phyloP scores from a whole-genome alignment of 2,113 vertebrate genomes.

The Tragelaphus scriptus region DNA sequence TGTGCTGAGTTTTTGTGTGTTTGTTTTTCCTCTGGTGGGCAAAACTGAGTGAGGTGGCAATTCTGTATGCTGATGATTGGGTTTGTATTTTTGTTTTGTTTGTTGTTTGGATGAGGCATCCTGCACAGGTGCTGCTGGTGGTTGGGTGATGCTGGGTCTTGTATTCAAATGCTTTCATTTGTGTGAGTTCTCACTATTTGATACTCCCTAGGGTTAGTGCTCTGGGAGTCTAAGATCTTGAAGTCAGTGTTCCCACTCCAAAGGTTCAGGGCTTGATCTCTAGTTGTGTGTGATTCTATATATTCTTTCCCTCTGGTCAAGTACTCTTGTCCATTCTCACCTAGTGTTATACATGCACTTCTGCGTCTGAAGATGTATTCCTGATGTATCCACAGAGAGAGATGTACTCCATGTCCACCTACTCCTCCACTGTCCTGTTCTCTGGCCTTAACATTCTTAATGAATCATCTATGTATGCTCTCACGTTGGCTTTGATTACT shows the following conservation, averaged over 20 bases:
- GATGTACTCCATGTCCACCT: not conserved
- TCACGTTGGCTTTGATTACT: not conserved
- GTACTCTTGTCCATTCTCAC: not conserved
- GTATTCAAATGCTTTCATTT: not conserved
- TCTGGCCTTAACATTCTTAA: not conserved
- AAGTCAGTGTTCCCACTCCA: not conserved
- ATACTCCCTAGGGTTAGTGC: not conserved
- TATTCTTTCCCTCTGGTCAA: not conserved
- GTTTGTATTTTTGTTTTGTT: not conserved
- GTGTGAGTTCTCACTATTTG: not conserved
- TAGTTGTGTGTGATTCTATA: not conserved
- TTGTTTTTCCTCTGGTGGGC: not conserved
- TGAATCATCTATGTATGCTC: not conserved
- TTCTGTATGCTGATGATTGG: not conserved
- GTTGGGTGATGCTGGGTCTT: not conserved
- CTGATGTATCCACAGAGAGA: not conserved
- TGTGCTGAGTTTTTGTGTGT: not conserved
- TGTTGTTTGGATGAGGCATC: not conserved
- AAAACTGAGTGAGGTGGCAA: not conserved
- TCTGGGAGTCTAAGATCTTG: not conserved
- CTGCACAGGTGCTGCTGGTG: not conserved
- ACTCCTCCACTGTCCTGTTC: not conserved
- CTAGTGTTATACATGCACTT: not conserved
- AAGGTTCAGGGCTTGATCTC: not conserved
- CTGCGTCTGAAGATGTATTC: not conserved